These are phyloP conservation scores for Gavia stellata DNA, from an alignment of 2,113 vertebrate species.

Conservation along the genomic window DNA sequence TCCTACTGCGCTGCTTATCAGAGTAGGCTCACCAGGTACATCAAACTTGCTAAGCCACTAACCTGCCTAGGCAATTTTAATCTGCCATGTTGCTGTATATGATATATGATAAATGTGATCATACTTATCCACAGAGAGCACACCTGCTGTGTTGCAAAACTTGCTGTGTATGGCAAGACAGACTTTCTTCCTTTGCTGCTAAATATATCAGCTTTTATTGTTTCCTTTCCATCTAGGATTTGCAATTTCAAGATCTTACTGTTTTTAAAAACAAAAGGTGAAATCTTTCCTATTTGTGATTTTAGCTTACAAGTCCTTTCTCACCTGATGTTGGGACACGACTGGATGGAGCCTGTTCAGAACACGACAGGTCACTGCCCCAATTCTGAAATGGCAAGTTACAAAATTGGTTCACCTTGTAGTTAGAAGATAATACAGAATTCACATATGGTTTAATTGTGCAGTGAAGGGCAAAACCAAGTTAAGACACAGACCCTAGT, in stretches of 20 bases:
- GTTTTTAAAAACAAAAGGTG: neutral
- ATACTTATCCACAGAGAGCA: neutral
- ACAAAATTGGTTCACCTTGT: neutral
- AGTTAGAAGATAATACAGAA: neutral
- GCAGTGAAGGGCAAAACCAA: neutral
- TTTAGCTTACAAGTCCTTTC: neutral
- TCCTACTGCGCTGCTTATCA: neutral
- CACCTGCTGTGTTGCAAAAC: neutral
- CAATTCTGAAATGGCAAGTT: conserved; percentile 79
- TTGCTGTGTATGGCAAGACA: neutral
- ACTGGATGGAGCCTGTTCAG: conserved; percentile 60
- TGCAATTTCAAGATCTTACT: neutral
- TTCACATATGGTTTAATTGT: neutral
- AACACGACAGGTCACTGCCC: conserved; percentile 86
- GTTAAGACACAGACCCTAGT: neutral
- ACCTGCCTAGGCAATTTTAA: neutral
- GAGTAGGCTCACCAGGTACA: neutral
- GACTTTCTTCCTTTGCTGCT: neutral
- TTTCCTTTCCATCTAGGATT: neutral
- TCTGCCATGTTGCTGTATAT: neutral
- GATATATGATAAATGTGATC: neutral
- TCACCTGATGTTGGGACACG: conserved; percentile 85
- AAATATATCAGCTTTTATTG: neutral
- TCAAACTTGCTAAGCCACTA: neutral
- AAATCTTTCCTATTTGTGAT: neutral